Conservation (phyloP, 2,113 vertebrate species). For the Verasper variegatus region DNA sequence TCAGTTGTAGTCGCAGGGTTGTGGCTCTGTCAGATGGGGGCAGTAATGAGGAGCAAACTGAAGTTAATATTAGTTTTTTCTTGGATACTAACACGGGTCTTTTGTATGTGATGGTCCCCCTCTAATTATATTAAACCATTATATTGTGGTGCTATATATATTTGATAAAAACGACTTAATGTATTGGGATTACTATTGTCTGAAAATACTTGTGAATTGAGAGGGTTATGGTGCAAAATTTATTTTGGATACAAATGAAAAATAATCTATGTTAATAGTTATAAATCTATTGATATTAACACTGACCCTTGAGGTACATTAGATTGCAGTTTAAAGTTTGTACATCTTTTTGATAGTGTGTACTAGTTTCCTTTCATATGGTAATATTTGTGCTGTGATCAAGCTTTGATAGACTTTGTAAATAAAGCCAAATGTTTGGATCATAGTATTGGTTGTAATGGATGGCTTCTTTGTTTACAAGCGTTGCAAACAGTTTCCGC, state of each 20-base stretch:
- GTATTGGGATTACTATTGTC: slow-evolving; percentile 89
- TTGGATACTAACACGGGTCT: slow-evolving; percentile 97
- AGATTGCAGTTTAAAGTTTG: slow-evolving; percentile 90
- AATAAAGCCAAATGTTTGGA: slow-evolving; percentile 91
- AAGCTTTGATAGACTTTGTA: slow-evolving; percentile 92
- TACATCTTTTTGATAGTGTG: slow-evolving; percentile 97
- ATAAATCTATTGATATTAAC: slow-evolving; percentile 80
- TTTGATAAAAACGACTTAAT: slow-evolving; percentile 92
- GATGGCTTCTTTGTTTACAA: slow-evolving; percentile 81
- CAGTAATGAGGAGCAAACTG: slow-evolving; percentile 20
- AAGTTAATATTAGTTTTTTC: slow-evolving; percentile 49
- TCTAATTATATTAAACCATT: slow-evolving; percentile 89
- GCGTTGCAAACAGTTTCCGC: slow-evolving; percentile 85
- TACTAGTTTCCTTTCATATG: slow-evolving; percentile 93
- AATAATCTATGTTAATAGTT: slow-evolving; percentile 80
- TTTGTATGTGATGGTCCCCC: slow-evolving; percentile 89
- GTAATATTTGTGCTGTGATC: slow-evolving; percentile 90
- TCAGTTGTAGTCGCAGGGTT: slow-evolving; percentile 1
- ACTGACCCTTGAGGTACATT: slow-evolving; percentile 86
- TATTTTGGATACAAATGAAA: slow-evolving; percentile 93
- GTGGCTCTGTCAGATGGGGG: not conserved
- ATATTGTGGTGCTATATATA: slow-evolving; percentile 96
- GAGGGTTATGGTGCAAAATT: slow-evolving; percentile 88
- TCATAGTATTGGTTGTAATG: slow-evolving; percentile 86
- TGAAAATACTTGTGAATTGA: slow-evolving; percentile 89